Base-by-base conservation (phyloP, 1,140 invertebrate genomes). In the Trinorchestia longiramus region DNA sequence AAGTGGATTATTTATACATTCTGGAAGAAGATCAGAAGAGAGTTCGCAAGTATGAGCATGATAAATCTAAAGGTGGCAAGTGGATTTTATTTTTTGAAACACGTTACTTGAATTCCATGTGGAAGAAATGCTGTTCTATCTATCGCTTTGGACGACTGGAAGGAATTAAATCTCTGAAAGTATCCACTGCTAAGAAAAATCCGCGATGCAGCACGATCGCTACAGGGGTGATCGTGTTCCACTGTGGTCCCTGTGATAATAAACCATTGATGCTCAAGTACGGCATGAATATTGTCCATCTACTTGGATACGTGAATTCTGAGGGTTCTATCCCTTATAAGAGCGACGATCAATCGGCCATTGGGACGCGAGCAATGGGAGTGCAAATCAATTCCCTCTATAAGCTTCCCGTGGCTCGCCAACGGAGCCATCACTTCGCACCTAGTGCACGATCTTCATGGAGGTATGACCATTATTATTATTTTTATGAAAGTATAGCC, bases 211-310 rank as follows among this genome's bases (percentile, higher is more conserved):
- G 36, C 92, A 40, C 44, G 40, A 43, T 15, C 40, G 40, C 43
- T 23, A 19, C 11, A 15, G 92, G 92, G 0, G 92, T 94, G 41
- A 47, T 94, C 40, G 40, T 94, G 8, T 94, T 94, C 92, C 92
- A 94, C 92, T 94, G 92, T 44, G 92, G 92, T 40, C 92, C 92
- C 6, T 94, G 8, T 40, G 92, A 94, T 36, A n/a, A 94, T 40
- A 40, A 94, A 36, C 36, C 4, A 0, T n/a, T 94, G 8, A 94
- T 94, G 92, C 43, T 94, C 4, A 42, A 4, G 41, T 94, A 94
- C 40, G 92, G 92, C 43, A 44, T 43, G 92, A 94, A 94, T 40
- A 8, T 94, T 4, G 92, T 94, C 23, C 6, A 94, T 43, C 92
- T 17, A 11, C 92, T 94, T 0, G 17, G 44, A 0, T 94, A 45